phyloP scores from a whole-genome alignment of 2,797 vertebrate genomes.

The Dryobates pubescens region DNA sequence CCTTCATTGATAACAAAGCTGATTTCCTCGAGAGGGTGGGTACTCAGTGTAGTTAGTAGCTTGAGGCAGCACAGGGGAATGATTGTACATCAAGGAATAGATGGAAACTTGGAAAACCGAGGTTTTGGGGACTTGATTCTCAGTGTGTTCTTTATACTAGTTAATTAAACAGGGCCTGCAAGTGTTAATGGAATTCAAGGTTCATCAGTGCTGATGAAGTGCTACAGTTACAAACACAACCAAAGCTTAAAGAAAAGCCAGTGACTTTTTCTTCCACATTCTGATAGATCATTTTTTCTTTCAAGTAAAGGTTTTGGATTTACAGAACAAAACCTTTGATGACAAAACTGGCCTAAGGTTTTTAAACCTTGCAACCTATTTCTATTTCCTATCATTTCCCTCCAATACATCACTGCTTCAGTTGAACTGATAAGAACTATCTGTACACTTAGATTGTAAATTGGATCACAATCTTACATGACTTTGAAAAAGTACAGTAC shows the following conservation, averaged over 20 bases:
- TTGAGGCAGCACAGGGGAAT: neutral
- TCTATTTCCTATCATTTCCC: neutral
- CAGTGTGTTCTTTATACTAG: neutral
- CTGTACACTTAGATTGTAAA: neutral
- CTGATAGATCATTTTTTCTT: neutral
- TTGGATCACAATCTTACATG: neutral
- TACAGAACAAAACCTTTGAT: neutral
- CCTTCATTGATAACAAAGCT: neutral
- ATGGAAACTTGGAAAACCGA: neutral
- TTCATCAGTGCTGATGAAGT: neutral
- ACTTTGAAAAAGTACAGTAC: neutral
- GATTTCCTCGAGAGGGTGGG: neutral
- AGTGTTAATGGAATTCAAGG: neutral
- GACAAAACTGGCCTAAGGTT: neutral
- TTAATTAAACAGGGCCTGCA: neutral
- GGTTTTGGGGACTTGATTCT: neutral
- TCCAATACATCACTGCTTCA: neutral
- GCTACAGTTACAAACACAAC: neutral
- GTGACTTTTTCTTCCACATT: neutral
- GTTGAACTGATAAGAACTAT: neutral
- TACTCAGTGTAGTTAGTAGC: neutral
- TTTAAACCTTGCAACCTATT: neutral
- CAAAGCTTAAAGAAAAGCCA: neutral
- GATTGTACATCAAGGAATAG: neutral
- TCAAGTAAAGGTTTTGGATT: neutral